A percentile compares a stretch with the other conserved stretches of the same genome.
phyloP scores from a whole-genome alignment of 2,797 vertebrate genomes.

The Danio jaintianensis region DNA sequence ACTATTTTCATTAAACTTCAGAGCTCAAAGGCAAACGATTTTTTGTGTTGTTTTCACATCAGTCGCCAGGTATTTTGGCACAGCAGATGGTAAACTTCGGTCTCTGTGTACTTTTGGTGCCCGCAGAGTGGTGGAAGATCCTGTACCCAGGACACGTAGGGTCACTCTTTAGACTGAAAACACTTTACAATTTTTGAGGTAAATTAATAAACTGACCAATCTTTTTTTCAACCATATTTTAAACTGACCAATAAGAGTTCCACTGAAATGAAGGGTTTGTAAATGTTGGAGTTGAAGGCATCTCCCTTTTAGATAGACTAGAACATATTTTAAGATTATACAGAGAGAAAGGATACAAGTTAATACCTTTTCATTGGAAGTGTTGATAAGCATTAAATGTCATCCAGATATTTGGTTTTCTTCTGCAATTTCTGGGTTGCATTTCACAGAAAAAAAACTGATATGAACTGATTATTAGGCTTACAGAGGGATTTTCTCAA shows the following conservation, averaged over 20 bases:
- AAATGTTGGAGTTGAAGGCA: slow-evolving; percentile 70
- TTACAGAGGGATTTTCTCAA: slow-evolving; percentile 66
- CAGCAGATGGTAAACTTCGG: slow-evolving; percentile 24
- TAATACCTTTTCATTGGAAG: slow-evolving; percentile 70
- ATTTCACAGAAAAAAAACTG: slow-evolving; percentile 63
- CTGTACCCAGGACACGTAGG: slow-evolving; percentile 2
- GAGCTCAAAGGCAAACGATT: slow-evolving; percentile 42
- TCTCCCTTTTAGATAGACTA: slow-evolving; percentile 72
- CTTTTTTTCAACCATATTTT: background rate
- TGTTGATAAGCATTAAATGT: slow-evolving; percentile 63
- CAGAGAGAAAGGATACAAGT: slow-evolving; percentile 73
- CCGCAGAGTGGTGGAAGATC: slow-evolving; percentile 34
- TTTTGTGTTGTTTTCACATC: slow-evolving; percentile 46
- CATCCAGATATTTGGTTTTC: slow-evolving; percentile 62
- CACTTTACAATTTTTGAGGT: background rate
- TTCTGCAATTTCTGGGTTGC: slow-evolving; percentile 30
- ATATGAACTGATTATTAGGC: slow-evolving; percentile 67
- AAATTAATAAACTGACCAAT: slow-evolving; percentile 4
- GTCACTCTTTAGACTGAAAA: slow-evolving; percentile 11
- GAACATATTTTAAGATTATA: slow-evolving; percentile 74
- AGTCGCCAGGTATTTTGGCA: slow-evolving; percentile 47
- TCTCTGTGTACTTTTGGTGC: slow-evolving; percentile 42
- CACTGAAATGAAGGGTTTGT: background rate
- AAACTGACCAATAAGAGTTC: background rate
- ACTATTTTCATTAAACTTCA: slow-evolving; percentile 56